Base-by-base conservation (phyloP, 92 coral and sea anemone species). In the Siderastrea radians region DNA sequence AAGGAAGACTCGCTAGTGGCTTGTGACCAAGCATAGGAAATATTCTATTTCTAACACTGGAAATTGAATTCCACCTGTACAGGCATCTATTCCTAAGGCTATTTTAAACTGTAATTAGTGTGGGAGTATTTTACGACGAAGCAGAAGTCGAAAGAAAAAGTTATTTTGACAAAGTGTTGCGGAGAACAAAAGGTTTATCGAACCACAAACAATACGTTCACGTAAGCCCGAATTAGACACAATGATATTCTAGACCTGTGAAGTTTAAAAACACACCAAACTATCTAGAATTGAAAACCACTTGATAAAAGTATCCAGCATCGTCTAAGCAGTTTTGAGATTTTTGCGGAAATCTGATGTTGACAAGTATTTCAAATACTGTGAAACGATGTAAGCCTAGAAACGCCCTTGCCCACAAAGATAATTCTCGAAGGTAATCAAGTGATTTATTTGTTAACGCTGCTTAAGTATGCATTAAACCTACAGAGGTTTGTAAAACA, bases 121-220 rank as follows among this genome's bases (percentile, higher is more conserved):
- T n/a, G 78, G 16, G 78, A 14, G 44, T n/a, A 3, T 52, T 19
- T 26, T 3, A 38, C 10, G 7, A 74, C 78, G 59, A 53, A 53
- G 75, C 75, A 48, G 7, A 71, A 71, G 75, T 48, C 38, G 47
- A 15, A 71, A 44, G 14, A 68, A 61, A 61, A 15, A 61, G 4
- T 19, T 14, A 13, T 61, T 61, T 19, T 16, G 66, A 61, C 19
- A 61, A 49, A 49, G 44, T 53, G 63, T 10, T 67, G 75, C 13
- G 52, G 6, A 9, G 59, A 48, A 67, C 77, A 79, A 79, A 64
- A 63, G 84, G 50, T 45, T 79, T 43, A 79, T 5, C 64, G 57
- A 38, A 79, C 51, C 74, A 55, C 84, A 71, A 80, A 61, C 55
- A 53, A 69, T 16, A 70, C 59, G 68, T 43, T n/a, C 77, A 82